Percentiles rank a stretch among this genome's conserved stretches.
Evolutionary conservation across 2,797 vertebrate species (phyloP).

Genomic region (Halcyon leucocephala): DNA sequence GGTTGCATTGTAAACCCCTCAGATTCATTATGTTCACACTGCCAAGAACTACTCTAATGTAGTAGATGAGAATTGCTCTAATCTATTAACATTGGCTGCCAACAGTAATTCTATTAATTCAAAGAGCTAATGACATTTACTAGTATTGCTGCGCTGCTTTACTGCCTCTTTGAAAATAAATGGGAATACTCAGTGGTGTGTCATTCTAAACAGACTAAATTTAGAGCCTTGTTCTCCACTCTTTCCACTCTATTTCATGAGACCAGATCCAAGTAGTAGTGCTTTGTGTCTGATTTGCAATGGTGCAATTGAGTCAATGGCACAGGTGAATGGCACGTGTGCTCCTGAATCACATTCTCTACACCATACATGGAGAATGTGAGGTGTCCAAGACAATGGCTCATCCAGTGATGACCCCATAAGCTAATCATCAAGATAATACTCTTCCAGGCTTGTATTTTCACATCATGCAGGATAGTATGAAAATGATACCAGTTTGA

Average conservation of each 20-base stretch:
- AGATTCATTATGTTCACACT: constrained; percentile 13
- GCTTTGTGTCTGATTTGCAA: not conserved
- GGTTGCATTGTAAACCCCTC: not conserved
- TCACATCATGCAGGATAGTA: not conserved
- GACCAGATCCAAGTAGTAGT: not conserved
- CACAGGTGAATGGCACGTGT: not conserved
- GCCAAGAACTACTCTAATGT: constrained; percentile 44
- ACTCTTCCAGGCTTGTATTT: not conserved
- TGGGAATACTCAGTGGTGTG: constrained; percentile 19
- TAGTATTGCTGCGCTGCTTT: constrained; percentile 39
- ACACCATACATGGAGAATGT: not conserved
- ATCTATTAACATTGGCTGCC: constrained; percentile 32
- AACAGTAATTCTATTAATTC: constrained; percentile 65
- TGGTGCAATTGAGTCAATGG: rapidly evolving
- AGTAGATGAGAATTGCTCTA: constrained; percentile 38
- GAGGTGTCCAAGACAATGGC: not conserved
- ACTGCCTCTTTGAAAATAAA: constrained; percentile 53
- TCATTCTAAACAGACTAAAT: constrained; percentile 51
- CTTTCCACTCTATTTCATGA: not conserved
- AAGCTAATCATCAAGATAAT: not conserved
- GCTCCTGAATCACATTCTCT: not conserved
- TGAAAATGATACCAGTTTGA: not conserved
- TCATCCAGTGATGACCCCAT: not conserved
- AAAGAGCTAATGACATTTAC: constrained; percentile 69
- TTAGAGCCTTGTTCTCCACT: constrained; percentile 23